Base-by-base conservation (phyloP, 2,113 vertebrate species). In the Panthera leo region DNA sequence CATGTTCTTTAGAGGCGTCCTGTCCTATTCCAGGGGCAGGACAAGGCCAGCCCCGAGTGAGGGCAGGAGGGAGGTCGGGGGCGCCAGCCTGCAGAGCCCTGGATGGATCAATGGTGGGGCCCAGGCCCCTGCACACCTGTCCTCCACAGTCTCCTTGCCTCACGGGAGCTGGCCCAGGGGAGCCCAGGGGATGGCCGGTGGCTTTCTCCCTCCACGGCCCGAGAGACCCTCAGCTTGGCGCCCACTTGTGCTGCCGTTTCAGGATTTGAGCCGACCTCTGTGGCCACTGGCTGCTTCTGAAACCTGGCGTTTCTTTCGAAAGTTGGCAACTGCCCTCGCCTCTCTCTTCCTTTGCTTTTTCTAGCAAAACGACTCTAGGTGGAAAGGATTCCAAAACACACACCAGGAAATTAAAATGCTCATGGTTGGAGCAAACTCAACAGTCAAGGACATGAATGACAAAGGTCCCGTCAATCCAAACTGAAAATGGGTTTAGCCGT, bases 211-310 rank as follows among this genome's bases (percentile, higher is more conserved):
- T n/a, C 5, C 34, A 9, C 2, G 0, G 13, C 2, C 0, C 3
- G 0, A 11, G 6, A 0, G 15, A 7, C 18, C 13, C 0, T 27
- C 18, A 10, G 13, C 19, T 6, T 9, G 5, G 19, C 0, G 1
- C 11, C 12, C 42, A 53, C 45, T n/a, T 2, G 4, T 6, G 8
- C 48, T 13, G 48, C 25, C 6, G 0, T 7, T 2, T 13, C 6
- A 2, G 0, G 5, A 7, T 29, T 18, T 5, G 15, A 39, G 13
- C 13, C 6, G 1, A 4, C 79, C 19, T 48, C 58, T 1, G 2
- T 0, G 5, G n/a, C 14, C 2, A 8, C 31, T 5, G 15, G 2
- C 5, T 10, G 12, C 18, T 25, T n/a, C 42, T 0, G 3, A 42
- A 4, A 42, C 6, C 23, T 14, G 55, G 5, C 1, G 0, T 27